phyloP scores from a whole-genome alignment of 1,140 invertebrate species.

The Lepidotrigona ventralis region DNA sequence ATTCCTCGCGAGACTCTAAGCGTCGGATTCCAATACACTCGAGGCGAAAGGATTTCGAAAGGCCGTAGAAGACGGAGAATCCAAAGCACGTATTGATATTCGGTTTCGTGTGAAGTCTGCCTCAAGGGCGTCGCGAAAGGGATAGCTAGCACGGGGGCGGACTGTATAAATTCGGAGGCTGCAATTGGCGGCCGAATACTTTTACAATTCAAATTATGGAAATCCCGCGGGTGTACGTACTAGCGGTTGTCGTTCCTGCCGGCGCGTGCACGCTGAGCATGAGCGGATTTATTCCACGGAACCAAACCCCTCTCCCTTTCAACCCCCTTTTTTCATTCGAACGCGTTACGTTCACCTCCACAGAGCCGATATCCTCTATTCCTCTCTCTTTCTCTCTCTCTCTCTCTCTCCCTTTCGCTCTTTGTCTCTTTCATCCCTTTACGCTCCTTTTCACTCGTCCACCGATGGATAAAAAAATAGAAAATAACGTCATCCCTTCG shows the following conservation, averaged over 20 bases:
- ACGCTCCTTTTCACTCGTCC: slow-evolving; percentile 29
- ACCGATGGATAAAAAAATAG: not conserved
- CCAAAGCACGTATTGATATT: slow-evolving; percentile 19
- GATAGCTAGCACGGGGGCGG: slow-evolving; percentile 53
- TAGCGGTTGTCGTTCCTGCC: slow-evolving; percentile 44
- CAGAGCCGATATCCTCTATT: not conserved
- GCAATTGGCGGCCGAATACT: slow-evolving; percentile 74
- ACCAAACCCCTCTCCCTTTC: not conserved
- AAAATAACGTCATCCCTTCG: not conserved
- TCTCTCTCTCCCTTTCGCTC: slow-evolving; percentile 1
- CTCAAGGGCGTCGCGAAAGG: slow-evolving; percentile 21
- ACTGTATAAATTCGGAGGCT: slow-evolving; percentile 70
- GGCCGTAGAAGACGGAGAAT: not conserved
- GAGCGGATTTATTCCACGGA: slow-evolving; percentile 63
- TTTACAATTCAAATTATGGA: slow-evolving; percentile 77
- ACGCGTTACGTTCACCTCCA: slow-evolving; percentile 23
- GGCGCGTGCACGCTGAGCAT: slow-evolving; percentile 45
- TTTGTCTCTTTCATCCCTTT: not conserved
- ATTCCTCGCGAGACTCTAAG: too few relatives aligned
- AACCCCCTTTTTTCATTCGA: slow-evolving; percentile 11
- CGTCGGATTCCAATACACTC: not conserved
- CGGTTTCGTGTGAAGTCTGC: slow-evolving; percentile 12
- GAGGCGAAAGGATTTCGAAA: not conserved
- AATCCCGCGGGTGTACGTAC: slow-evolving; percentile 67
- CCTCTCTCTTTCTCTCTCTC: not conserved